Evolutionary conservation across 2,888 invertebrate genomes (phyloP), one percentile per base, ranked within the genome.

Genomic region (Pseudoips prasinana): DNA sequence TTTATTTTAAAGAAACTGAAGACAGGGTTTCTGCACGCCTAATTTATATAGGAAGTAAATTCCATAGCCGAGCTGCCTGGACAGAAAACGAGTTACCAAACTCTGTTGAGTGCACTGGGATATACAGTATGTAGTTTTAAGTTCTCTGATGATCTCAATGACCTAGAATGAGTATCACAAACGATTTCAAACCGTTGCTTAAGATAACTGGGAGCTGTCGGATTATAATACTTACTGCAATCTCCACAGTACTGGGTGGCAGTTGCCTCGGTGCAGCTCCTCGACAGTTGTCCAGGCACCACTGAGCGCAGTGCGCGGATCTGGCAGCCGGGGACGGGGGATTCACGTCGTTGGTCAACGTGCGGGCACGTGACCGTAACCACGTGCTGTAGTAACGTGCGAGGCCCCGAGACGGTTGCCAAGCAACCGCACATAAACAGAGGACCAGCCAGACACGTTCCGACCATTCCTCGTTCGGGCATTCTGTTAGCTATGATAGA

Each of bases 241-340:
- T 95, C 90, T 98, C 98, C 1, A 97, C 96, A 20, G 96, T 94
- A 20, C 97, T 97, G 0, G 98, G 98, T 22, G 97, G 95, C 75
- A 94, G 92, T 51, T 94, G 93, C 22, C 98, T 79, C 1, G 95
- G 94, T 74, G 96, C 94, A 2, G 94, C 95, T 46, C 95, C 95
- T 49, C 96, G 93, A 59, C 97, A 95, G 86, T 98, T 97, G 68
- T 97, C 97, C 32, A 97, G 90, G 71, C 97, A 97, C 95, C 97
- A 97, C 76, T 96, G 95, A 6, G 97, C 96, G 69, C 96, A 97
- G 74, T 97, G 96, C n/a, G 82, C 78, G 25, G 83, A 71, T 14
- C 87, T 62, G 0, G 76, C 70, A n/a, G 66, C 33, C 0, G 44
- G n/a, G 0, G 36, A 46, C 17, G 29, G 48, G 8, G 46, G 46